A percentile compares a stretch with the other conserved stretches of the same genome.
Conservation (phyloP, 1,140 invertebrate species). For the Cotesia vestalis region DNA sequence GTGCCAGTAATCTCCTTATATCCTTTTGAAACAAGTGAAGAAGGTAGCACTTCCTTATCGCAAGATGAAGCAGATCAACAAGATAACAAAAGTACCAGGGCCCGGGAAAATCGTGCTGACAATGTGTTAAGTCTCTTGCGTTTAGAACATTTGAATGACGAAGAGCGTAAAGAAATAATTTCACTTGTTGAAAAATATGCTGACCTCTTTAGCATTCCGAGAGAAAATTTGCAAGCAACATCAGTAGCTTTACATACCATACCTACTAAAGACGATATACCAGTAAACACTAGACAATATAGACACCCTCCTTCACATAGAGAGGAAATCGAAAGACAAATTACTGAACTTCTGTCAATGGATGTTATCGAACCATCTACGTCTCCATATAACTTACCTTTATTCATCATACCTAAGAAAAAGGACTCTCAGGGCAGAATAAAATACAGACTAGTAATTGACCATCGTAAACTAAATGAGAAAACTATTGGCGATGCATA, state of each 20-base stretch:
- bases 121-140: not conserved
- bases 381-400: too few relatives aligned
- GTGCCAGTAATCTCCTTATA: not conserved
- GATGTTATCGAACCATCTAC: too few relatives aligned
- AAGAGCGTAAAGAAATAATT: not conserved
- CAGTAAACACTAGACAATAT: slow-evolving; percentile 14
- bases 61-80: not conserved
- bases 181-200: not conserved
- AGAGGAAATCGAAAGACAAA: too few relatives aligned
- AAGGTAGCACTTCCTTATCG: too few relatives aligned
- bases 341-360: too few relatives aligned
- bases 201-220: slow-evolving; percentile 1
- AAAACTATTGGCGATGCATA: too few relatives aligned
- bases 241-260: not conserved
- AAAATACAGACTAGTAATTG: too few relatives aligned
- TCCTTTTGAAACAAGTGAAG: not conserved
- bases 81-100: not conserved
- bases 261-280: slow-evolving; percentile 11
- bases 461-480: too few relatives aligned
- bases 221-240: slow-evolving; percentile 16
- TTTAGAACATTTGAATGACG: slow-evolving; percentile 8
- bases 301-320: not conserved
- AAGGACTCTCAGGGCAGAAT: too few relatives aligned
- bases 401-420: too few relatives aligned
- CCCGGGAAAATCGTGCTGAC: not conserved